These are phyloP conservation scores for Cepaea hortensis DNA, from an alignment of 2,888 invertebrate species.

Conservation along the genomic window DNA sequence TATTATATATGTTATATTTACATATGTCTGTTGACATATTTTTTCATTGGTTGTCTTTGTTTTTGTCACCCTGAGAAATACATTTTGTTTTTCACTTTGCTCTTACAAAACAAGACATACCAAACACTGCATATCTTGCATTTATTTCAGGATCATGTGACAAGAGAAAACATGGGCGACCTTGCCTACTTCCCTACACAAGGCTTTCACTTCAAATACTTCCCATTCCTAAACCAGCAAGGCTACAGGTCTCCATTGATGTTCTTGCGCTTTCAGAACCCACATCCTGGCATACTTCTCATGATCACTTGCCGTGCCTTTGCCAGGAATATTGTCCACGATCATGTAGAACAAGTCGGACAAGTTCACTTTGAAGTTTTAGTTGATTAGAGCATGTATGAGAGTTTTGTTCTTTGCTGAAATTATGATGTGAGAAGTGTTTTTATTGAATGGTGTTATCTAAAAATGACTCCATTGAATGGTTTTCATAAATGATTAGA, in stretches of 20 bases:
- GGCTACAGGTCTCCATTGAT: slow-evolving; percentile 77
- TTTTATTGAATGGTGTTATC: no score
- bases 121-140: no score
- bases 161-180: slow-evolving; percentile 93
- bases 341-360: slow-evolving; percentile 91
- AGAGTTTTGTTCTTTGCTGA: no score
- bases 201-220: slow-evolving; percentile 82
- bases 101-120: no score
- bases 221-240: slow-evolving; percentile 77
- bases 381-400: slow-evolving; percentile 81
- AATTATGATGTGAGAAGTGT: no score
- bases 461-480: no score
- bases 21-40: neutral
- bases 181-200: slow-evolving; percentile 82
- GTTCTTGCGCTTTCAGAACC: slow-evolving; percentile 76
- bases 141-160: slow-evolving; percentile 84
- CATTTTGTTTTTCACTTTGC: no score
- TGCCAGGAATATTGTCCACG: slow-evolving; percentile 81
- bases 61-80: no score
- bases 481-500: no score
- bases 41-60: no score
- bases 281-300: slow-evolving; percentile 75
- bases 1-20: neutral
- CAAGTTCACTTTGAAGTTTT: slow-evolving; percentile 95
- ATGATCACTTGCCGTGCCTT: slow-evolving; percentile 78